Conservation (phyloP, 2,113 vertebrate genomes). For the Aspiorhynchus laticeps region DNA sequence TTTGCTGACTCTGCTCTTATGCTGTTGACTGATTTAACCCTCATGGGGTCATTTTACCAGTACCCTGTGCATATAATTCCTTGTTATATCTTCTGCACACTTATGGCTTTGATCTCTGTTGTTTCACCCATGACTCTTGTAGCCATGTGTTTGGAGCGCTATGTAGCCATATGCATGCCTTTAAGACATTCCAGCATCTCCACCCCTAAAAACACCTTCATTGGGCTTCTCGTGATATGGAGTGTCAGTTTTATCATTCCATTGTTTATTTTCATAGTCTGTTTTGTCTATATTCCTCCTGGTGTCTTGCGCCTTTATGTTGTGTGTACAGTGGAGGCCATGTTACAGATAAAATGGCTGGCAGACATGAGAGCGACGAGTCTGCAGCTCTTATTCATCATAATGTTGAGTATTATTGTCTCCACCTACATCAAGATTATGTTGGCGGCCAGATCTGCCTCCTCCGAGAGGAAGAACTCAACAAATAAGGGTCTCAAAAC, state of each 20-base stretch:
- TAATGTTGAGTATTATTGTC: constrained; percentile 40
- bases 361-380: not conserved
- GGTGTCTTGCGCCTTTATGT: not conserved
- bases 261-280: constrained; percentile 4
- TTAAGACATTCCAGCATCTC: constrained; percentile 51
- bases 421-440: constrained; percentile 59
- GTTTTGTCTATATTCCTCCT: not conserved
- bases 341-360: constrained; percentile 48
- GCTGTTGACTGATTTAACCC: constrained; percentile 22
- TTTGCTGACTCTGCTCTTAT: constrained; percentile 53
- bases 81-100: constrained; percentile 46
- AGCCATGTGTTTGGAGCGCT: constrained; percentile 58
- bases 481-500: constrained; percentile 55
- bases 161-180: constrained; percentile 57
- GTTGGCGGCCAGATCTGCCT: constrained; percentile 49
- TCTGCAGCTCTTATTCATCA: constrained; percentile 34
- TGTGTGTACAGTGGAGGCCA: constrained; percentile 37
- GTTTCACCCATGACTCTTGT: constrained; percentile 49
- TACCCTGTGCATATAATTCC: constrained; percentile 16
- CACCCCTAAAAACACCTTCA: constrained; percentile 16
- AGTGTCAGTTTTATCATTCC: constrained; percentile 31
- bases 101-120: not conserved
- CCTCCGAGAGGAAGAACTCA: constrained; percentile 36
- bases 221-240: constrained; percentile 42
- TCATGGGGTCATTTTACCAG: not conserved